Percentiles rank a stretch among this genome's conserved stretches.
phyloP scores from a whole-genome alignment of 2,888 invertebrate species.

The Drosophila flavopinicola region DNA sequence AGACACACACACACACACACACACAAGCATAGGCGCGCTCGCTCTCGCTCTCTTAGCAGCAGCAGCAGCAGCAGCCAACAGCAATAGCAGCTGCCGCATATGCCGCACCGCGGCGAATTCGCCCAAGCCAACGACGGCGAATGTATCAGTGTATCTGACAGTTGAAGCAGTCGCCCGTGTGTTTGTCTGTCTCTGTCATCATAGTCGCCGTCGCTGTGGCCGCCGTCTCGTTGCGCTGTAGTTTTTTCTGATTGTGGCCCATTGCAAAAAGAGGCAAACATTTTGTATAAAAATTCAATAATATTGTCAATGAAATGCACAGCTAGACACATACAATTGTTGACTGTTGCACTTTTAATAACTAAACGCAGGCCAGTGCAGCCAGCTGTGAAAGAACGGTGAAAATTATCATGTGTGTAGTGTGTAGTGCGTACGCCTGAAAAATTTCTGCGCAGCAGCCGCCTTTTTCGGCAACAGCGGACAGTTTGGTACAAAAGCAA shows the following conservation, averaged over 20 bases:
- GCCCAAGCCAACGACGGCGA: constrained; percentile 54
- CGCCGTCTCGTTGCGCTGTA: constrained; percentile 70
- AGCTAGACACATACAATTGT: constrained; percentile 5
- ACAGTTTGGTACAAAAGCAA: constrained; percentile 43
- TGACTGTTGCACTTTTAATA: constrained; percentile 10
- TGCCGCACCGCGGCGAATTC: constrained; percentile 65
- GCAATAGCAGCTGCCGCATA: constrained; percentile 68
- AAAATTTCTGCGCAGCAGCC: constrained; percentile 73
- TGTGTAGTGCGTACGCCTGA: constrained; percentile 53
- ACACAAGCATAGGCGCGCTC: constrained; percentile 16
- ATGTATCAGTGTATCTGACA: constrained; percentile 58
- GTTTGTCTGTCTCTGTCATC: constrained; percentile 68
- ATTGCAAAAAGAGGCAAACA: constrained; percentile 64
- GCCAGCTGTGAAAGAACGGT: constrained; percentile 21
- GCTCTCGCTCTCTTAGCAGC: constrained; percentile 21
- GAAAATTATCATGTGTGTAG: constrained; percentile 33
- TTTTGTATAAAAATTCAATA: constrained; percentile 48
- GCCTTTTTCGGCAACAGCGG: constrained; percentile 57
- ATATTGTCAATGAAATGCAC: constrained; percentile 46
- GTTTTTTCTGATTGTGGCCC: constrained; percentile 77
- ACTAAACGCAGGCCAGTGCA: constrained; percentile 2
- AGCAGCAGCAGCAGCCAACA: constrained; percentile 38
- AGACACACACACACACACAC: constrained; percentile 23
- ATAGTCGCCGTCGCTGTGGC: constrained; percentile 65
- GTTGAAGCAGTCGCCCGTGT: constrained; percentile 52